A percentile compares a stretch with the other conserved stretches of the same genome.
Conservation (phyloP, 2,888 invertebrate species). For the Corbicula japonica region DNA sequence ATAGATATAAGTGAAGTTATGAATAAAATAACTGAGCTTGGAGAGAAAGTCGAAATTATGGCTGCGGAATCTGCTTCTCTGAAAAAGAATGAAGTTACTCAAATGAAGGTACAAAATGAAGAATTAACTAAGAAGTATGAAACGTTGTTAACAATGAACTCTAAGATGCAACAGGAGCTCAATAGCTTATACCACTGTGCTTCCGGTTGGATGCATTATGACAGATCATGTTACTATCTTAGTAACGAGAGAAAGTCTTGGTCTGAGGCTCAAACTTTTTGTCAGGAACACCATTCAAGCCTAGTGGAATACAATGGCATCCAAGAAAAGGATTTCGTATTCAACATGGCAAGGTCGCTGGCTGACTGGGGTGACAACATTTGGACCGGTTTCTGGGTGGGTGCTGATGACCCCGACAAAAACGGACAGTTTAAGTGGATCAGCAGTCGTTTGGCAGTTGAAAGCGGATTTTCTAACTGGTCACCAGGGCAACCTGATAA, state of each 20-base stretch:
- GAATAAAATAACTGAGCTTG: neutral
- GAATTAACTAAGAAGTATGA: slow-evolving; percentile 2
- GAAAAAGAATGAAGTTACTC: neutral
- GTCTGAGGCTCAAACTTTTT: neutral
- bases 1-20: neutral
- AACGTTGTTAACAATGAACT: neutral
- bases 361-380: neutral
- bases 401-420: neutral
- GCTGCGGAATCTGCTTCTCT: neutral
- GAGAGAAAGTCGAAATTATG: neutral
- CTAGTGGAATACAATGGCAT: slow-evolving; percentile 3
- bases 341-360: neutral
- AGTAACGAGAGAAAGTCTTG: neutral
- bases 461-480: neutral
- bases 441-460: neutral
- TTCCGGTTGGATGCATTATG: neutral
- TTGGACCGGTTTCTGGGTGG: slow-evolving; percentile 3
- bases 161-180: neutral
- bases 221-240: slow-evolving; percentile 1
- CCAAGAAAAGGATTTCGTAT: neutral
- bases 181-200: neutral
- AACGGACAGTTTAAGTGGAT: neutral
- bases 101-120: neutral
- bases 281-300: neutral
- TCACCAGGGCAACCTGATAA: slow-evolving; percentile 8